Evolutionary conservation across 1,140 invertebrate species (phyloP).

Genomic region (Drosophila ogumai): DNA sequence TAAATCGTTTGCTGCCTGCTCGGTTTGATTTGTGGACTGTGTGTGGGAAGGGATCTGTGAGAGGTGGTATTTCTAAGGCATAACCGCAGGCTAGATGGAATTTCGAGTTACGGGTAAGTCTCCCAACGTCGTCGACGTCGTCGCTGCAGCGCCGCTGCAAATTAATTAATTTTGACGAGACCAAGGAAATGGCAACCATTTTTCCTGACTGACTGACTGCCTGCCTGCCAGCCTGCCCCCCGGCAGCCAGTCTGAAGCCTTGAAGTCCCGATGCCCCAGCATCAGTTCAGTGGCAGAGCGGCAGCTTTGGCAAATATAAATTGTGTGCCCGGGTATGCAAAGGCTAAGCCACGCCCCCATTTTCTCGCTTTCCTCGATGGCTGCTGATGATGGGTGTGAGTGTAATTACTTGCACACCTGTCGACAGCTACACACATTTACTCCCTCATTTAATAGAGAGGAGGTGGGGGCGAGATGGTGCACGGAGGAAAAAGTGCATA

Average conservation of each 20-base stretch:
- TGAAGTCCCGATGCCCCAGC: constrained; percentile 27
- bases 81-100: constrained; percentile 61
- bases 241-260: constrained; percentile 4
- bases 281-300: constrained; percentile 53
- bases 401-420: constrained; percentile 83
- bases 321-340: constrained; percentile 75
- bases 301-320: constrained; percentile 79
- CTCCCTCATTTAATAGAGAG: constrained; percentile 73
- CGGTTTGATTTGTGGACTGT: constrained; percentile 57
- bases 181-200: constrained; percentile 76
- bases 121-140: constrained; percentile 47
- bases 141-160: constrained; percentile 53
- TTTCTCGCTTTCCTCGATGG: constrained; percentile 9
- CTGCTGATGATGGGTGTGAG: constrained; percentile 68
- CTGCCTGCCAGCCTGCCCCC: not conserved
- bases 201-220: constrained; percentile 53
- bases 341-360: constrained; percentile 24
- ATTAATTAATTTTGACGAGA: constrained; percentile 83
- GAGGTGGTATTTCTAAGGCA: constrained; percentile 34
- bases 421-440: constrained; percentile 80
- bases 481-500: not conserved
- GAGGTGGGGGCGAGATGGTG: not conserved
- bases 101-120: constrained; percentile 18
- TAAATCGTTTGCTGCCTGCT: constrained; percentile 57
- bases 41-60: constrained; percentile 19